Conservation (phyloP, 1,140 invertebrate genomes). For the Euwallacea similis region DNA sequence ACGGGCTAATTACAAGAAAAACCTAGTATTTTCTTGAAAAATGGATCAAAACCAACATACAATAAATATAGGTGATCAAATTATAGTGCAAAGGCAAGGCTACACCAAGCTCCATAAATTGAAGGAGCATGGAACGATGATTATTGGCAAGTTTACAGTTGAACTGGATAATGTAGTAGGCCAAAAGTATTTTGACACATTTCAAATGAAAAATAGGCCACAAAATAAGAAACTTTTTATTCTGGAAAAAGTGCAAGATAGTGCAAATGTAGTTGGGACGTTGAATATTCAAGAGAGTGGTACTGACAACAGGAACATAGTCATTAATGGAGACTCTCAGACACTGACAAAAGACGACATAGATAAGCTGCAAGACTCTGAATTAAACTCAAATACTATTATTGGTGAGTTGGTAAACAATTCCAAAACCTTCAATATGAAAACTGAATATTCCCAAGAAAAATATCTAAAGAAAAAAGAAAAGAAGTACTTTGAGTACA, state of each 20-base stretch:
- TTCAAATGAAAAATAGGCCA: slow-evolving; percentile 72
- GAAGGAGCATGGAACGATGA: slow-evolving; percentile 62
- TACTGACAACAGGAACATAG: slow-evolving; percentile 82
- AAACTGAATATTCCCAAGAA: slow-evolving; percentile 91
- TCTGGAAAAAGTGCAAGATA: slow-evolving; percentile 60
- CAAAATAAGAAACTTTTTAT: slow-evolving; percentile 61
- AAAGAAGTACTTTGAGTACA: slow-evolving; percentile 82
- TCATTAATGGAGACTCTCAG: slow-evolving; percentile 85
- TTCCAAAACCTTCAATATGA: slow-evolving; percentile 81
- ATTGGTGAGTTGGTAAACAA: slow-evolving; percentile 85
- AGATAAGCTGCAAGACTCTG: slow-evolving; percentile 70
- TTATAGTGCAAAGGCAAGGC: slow-evolving; percentile 73
- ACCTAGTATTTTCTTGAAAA: slow-evolving; percentile 4
- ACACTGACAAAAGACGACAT: slow-evolving; percentile 83
- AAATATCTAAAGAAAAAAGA: slow-evolving; percentile 95
- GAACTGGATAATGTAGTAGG: slow-evolving; percentile 70
- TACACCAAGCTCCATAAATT: slow-evolving; percentile 77
- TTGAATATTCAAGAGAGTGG: slow-evolving; percentile 63
- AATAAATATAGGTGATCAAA: slow-evolving; percentile 67
- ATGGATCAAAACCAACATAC: slow-evolving; percentile 41
- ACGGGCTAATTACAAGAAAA: neutral
- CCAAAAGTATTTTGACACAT: slow-evolving; percentile 75
- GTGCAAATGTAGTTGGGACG: slow-evolving; percentile 55
- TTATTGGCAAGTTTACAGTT: slow-evolving; percentile 71
- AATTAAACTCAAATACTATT: slow-evolving; percentile 78